Evolutionary conservation across 2,888 invertebrate species (phyloP).

Genomic region (Fissipunctia ypsillon): DNA sequence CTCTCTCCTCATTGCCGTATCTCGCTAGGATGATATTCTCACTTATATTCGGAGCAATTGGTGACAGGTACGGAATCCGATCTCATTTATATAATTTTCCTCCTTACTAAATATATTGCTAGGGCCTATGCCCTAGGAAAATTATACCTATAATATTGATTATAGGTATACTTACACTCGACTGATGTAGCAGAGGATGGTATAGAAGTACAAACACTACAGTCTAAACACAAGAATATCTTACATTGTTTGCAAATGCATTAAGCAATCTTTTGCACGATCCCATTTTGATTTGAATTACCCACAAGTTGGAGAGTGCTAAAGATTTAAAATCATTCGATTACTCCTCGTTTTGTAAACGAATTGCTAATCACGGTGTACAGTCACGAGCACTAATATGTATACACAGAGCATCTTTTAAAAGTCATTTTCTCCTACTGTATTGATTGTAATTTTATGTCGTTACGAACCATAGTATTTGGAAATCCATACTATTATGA

Average conservation of each 20-base stretch:
- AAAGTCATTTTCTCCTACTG: no score
- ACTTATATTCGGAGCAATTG: constrained; percentile 93
- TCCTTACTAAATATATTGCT: constrained; percentile 5
- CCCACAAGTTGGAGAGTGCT: constrained; percentile 2
- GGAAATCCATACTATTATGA: no score
- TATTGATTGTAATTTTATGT: no score
- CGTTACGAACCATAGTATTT: no score
- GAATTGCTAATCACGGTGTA: background rate
- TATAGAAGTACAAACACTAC: background rate
- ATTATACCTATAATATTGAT: no score
- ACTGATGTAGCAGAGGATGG: background rate
- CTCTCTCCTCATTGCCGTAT: constrained; percentile 93
- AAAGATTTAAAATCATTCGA: background rate
- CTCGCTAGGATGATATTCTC: constrained; percentile 93
- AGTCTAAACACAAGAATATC: background rate
- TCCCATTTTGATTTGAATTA: background rate
- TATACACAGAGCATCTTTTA: no score
- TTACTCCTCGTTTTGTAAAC: background rate
- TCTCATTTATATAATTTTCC: constrained; percentile 35
- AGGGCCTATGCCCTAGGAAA: no score
- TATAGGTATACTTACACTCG: no score
- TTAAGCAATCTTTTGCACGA: background rate
- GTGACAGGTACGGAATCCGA: constrained; percentile 87
- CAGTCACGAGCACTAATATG: no score
- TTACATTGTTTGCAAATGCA: constrained; percentile 26